Conservation (phyloP, 1,140 invertebrate genomes). For the Leptinotarsa texana region DNA sequence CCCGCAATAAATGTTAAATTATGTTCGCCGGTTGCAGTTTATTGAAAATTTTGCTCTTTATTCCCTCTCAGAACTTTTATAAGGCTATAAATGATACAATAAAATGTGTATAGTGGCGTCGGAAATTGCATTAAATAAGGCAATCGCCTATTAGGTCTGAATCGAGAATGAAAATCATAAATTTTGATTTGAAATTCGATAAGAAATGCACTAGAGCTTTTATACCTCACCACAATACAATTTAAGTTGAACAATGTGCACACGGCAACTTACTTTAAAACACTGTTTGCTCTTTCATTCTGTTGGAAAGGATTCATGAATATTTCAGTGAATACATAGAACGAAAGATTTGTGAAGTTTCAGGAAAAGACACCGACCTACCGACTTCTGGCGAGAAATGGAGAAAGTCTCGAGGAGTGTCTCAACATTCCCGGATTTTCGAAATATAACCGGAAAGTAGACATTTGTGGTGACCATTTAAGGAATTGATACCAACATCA, state of each 20-base stretch:
- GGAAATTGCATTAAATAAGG: conserved; percentile 18
- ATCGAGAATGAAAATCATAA: conserved; percentile 3
- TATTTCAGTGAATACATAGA: not conserved
- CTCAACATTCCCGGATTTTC: no score
- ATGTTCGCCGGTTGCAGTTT: conserved; percentile 10
- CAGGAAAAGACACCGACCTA: no score
- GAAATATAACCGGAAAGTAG: no score
- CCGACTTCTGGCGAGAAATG: no score
- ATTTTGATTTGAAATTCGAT: conserved; percentile 9
- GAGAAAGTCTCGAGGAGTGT: no score
- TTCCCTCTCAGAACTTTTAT: conserved; percentile 15
- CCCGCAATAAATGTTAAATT: conserved; percentile 18
- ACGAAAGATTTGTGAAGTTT: no score
- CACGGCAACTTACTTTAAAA: not conserved
- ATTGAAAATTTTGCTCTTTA: conserved; percentile 19
- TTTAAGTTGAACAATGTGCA: not conserved
- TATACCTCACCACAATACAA: not conserved
- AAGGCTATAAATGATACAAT: conserved; percentile 19
- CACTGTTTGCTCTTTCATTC: not conserved
- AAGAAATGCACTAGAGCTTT: conserved; percentile 1
- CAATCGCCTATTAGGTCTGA: conserved; percentile 8
- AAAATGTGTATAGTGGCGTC: conserved; percentile 5
- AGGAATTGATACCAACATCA: no score
- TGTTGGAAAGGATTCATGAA: not conserved
- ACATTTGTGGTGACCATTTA: no score